Conservation (phyloP, 2,888 invertebrate genomes). For the Harpalus rubripes region DNA sequence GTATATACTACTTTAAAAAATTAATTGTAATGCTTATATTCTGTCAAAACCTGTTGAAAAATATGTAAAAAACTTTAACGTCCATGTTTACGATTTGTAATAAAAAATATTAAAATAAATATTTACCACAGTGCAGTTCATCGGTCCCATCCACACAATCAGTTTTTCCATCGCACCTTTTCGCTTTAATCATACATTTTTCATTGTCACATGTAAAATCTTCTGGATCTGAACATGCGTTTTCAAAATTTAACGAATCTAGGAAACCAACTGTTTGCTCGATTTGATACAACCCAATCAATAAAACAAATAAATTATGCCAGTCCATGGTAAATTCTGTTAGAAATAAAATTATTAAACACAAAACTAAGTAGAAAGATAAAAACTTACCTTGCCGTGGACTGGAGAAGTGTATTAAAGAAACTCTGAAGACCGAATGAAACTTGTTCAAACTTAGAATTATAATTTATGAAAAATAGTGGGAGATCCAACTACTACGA, state of each 20-base stretch:
- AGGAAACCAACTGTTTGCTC: constrained; percentile 63
- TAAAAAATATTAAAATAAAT: constrained; percentile 10
- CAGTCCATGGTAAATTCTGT: constrained; percentile 54
- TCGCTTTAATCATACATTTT: constrained; percentile 69
- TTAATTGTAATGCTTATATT: constrained; percentile 4
- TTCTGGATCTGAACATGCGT: constrained; percentile 68
- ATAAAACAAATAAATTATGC: constrained; percentile 64
- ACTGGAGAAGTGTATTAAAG: constrained; percentile 43
- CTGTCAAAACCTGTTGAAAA: constrained; percentile 19
- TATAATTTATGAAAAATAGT: constrained; percentile 25
- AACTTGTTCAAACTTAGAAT: constrained; percentile 44
- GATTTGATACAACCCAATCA: constrained; percentile 53
- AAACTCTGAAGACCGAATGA: constrained; percentile 55
- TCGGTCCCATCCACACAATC: constrained; percentile 72
- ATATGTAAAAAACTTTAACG: background rate
- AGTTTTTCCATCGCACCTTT: constrained; percentile 71
- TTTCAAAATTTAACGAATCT: constrained; percentile 68
- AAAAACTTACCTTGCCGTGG: constrained; percentile 50
- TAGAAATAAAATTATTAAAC: constrained; percentile 22
- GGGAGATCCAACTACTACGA: constrained; percentile 30
- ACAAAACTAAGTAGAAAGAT: background rate
- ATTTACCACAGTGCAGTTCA: constrained; percentile 72
- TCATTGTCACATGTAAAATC: constrained; percentile 70
- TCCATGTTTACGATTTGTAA: background rate
- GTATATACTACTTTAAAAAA: background rate